Conservation (phyloP, 1,140 invertebrate genomes). For the Vanessa atalanta region DNA sequence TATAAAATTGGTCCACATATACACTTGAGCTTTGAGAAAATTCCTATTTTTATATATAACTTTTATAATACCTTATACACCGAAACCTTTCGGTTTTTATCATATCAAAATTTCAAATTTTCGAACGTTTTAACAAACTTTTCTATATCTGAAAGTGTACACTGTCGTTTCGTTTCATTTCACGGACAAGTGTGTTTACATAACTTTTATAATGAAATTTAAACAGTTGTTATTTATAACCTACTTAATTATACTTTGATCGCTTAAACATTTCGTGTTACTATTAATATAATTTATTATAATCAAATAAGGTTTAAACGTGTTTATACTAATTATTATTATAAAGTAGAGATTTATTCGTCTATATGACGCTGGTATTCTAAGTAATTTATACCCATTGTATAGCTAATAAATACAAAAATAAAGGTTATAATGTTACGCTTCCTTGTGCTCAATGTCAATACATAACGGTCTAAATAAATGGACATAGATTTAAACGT, state of each 20-base stretch:
- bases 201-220: conserved; percentile 22
- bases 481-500: conserved; percentile 25
- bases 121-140: conserved; percentile 53
- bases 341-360: conserved; percentile 63
- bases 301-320: conserved; percentile 67
- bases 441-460: conserved; percentile 78
- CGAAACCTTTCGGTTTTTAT: conserved; percentile 55
- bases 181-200: conserved; percentile 24
- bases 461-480: conserved; percentile 76
- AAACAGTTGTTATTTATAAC: neutral
- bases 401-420: conserved; percentile 46
- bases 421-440: conserved; percentile 63
- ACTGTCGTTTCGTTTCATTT: conserved; percentile 13
- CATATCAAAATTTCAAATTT: conserved; percentile 75
- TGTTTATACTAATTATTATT: conserved; percentile 57
- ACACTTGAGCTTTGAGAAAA: conserved; percentile 77
- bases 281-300: conserved; percentile 65
- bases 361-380: conserved; percentile 76
- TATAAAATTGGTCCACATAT: conserved; percentile 70
- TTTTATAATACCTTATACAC: conserved; percentile 65
- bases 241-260: conserved; percentile 14
- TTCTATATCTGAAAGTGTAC: conserved; percentile 32
- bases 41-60: conserved; percentile 77
- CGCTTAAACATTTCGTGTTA: conserved; percentile 33
- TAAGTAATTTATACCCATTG: conserved; percentile 52